Conservation (phyloP, 2,888 invertebrate genomes). For the Encarsia formosa region DNA sequence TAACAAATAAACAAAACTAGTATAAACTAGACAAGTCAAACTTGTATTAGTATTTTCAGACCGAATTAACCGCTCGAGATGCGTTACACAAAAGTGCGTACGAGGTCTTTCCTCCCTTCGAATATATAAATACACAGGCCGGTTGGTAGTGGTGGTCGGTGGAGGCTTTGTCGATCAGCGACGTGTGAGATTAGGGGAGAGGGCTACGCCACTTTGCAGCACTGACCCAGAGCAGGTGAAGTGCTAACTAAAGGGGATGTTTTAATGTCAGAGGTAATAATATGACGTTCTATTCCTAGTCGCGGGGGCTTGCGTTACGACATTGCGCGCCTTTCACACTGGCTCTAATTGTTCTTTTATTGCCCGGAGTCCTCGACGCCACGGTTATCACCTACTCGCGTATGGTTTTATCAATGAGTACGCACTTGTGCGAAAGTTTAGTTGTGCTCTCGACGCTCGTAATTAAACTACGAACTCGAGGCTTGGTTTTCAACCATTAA, state of each 20-base stretch:
- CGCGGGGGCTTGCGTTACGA: too few relatives aligned
- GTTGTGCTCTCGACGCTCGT: too few relatives aligned
- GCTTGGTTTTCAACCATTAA: too few relatives aligned
- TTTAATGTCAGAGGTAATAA: slow-evolving; percentile 43
- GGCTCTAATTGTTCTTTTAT: too few relatives aligned
- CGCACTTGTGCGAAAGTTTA: too few relatives aligned
- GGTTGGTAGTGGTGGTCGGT: slow-evolving; percentile 35
- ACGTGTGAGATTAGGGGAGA: slow-evolving; percentile 48
- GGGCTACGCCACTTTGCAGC: slow-evolving; percentile 14
- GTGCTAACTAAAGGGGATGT: slow-evolving; percentile 47
- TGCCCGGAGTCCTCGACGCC: too few relatives aligned
- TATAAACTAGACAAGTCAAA: background rate
- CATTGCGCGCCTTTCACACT: too few relatives aligned
- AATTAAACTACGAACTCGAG: too few relatives aligned
- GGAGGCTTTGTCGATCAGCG: slow-evolving; percentile 48
- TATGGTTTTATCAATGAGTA: too few relatives aligned
- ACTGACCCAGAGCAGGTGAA: slow-evolving; percentile 34
- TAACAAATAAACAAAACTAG: background rate
- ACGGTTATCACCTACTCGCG: too few relatives aligned
- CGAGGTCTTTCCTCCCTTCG: background rate
- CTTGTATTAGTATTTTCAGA: background rate
- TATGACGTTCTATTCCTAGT: slow-evolving; percentile 35
- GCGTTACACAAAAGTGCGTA: background rate
- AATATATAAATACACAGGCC: slow-evolving; percentile 42
- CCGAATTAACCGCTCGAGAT: background rate